A percentile compares a stretch with the other conserved stretches of the same genome.
These are phyloP conservation scores for Pelobates cultripes DNA, from an alignment of 2,797 vertebrate genomes.

Conservation along the genomic window DNA sequence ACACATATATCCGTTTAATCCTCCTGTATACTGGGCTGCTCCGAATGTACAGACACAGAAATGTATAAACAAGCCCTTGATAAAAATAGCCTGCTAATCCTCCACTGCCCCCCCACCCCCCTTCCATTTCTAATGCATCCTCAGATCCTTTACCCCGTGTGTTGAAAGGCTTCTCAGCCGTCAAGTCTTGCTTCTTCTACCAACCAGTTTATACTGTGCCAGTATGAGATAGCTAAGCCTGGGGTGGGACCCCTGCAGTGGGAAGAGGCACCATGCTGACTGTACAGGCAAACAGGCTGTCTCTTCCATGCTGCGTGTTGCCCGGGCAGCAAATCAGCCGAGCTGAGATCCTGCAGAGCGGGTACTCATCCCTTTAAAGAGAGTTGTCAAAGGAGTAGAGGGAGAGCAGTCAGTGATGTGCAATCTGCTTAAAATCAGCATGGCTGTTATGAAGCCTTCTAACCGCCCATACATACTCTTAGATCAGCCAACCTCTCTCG, in stretches of 20 bases:
- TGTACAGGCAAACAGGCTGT: neutral
- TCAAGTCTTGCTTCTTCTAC: neutral
- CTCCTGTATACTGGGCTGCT: conserved; percentile 11
- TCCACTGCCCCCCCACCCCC: conserved; percentile 3
- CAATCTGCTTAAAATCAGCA: conserved; percentile 2
- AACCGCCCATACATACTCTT: neutral
- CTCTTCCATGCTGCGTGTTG: neutral
- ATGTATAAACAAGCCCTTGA: conserved; percentile 28
- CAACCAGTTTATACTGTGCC: neutral
- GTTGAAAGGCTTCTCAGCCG: conserved; percentile 6
- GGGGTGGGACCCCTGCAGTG: neutral
- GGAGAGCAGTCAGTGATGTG: neutral
- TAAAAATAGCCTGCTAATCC: conserved; percentile 48
- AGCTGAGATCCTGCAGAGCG: neutral
- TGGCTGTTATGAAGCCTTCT: neutral
- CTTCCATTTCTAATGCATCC: conserved; percentile 1
- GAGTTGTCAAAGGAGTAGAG: neutral
- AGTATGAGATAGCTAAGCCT: conserved; percentile 15
- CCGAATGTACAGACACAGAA: conserved; percentile 11
- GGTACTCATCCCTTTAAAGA: conserved; percentile 15
- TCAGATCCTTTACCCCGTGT: neutral
- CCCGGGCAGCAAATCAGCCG: neutral
- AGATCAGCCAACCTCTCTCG: neutral
- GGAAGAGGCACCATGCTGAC: neutral
- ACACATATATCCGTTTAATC: conserved; percentile 9